Evolutionary conservation across 2,888 invertebrate species (phyloP), one percentile per base, ranked within the genome.

Genomic region (Macrosoma leucophasiata): DNA sequence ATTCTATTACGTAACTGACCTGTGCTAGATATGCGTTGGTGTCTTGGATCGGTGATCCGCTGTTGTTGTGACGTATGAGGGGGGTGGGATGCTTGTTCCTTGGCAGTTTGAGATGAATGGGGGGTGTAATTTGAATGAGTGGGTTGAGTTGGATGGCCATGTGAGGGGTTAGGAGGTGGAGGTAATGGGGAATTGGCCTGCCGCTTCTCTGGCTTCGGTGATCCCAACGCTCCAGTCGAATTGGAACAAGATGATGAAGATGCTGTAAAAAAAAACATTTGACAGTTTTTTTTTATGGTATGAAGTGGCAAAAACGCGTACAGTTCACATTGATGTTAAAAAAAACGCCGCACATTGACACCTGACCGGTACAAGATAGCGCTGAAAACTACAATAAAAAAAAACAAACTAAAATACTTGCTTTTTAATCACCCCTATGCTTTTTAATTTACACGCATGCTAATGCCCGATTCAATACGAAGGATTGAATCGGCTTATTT

Each of bases 151-250:
- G n/a, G n/a, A n/a, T n/a, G n/a, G n/a, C n/a, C n/a, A n/a, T n/a
- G n/a, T n/a, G n/a, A n/a, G 34, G 54, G 41, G 33, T 69, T 61
- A 1, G 93, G 93, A 1, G 94, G 93, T 2, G 94, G 94, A 3
- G 95, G 95, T 14, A 95, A 70, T 0, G 95, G 95, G 0, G 94
- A 95, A 69, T 95, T 95, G 1, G 95, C 95, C 67, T 94, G 94
- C 2, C 95, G 88, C 74, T 95, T 94, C 71, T 95, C 95, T 0
- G 94, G 94, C 65, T 95, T 95, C 0, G 94, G 95, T 0, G 95
- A 95, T 8, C 93, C 91, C n/a, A 92, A 76, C 53, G 91, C 92
- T 15, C 90, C 88, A 46, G 90, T 88, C 3, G 91, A 90, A 45
- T 90, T 90, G 9, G 87, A 87, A 43, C 89, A 90, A 1, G 93